Conservation (phyloP, 2,797 vertebrate genomes). For the Picus viridis region DNA sequence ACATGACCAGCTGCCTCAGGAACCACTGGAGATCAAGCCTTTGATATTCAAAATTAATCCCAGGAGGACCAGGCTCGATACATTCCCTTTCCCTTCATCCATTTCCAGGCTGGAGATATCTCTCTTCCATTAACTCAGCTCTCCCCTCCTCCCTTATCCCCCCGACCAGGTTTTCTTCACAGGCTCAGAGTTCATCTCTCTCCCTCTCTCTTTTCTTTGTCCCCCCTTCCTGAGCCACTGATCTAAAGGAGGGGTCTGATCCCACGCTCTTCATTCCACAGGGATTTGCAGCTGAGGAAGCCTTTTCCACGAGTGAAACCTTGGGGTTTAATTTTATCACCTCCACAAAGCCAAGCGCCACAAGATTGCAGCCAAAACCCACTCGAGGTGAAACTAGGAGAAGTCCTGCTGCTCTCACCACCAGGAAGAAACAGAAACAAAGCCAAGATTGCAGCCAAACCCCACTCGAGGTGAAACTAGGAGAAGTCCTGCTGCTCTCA, state of each 20-base stretch:
- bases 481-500: neutral
- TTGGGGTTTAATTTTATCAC: neutral
- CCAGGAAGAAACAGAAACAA: neutral
- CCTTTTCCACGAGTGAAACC: neutral
- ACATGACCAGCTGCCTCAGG: conserved; percentile 47
- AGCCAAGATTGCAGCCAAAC: neutral
- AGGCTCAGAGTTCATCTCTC: neutral
- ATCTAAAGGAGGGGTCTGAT: conserved; percentile 28
- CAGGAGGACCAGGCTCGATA: neutral
- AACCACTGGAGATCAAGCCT: conserved; percentile 22
- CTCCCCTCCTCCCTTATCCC: conserved; percentile 14
- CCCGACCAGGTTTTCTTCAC: neutral
- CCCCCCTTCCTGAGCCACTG: neutral
- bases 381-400: conserved; percentile 9
- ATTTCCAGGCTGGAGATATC: conserved; percentile 50
- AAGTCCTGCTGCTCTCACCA: neutral
- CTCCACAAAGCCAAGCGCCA: neutral
- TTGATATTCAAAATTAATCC: conserved; percentile 65
- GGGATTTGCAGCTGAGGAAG: neutral
- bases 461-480: neutral
- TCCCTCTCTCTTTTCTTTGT: neutral
- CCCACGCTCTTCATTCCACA: neutral
- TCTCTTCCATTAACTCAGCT: conserved; percentile 53
- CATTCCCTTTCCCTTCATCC: conserved; percentile 19
- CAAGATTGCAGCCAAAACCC: neutral